A percentile compares a stretch with the other conserved stretches of the same genome.
Evolutionary conservation across 1,140 invertebrate species (phyloP).

Genomic region (Drosophila punjabiensis): DNA sequence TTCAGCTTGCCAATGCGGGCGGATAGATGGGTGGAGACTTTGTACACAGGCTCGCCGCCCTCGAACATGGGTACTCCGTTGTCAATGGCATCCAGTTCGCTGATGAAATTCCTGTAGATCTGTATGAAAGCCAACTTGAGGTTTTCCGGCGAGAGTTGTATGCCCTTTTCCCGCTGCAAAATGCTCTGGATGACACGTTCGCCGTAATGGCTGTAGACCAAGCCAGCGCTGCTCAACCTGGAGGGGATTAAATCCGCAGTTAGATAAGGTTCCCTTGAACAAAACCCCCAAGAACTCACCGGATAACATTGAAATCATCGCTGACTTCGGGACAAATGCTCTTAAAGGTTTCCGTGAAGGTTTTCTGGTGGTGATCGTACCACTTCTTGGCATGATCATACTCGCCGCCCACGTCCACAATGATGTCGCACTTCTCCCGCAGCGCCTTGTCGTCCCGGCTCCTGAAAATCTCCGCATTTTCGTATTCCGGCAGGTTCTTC

Average conservation of each 20-base stretch:
- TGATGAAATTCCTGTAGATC: constrained; percentile 95
- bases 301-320: constrained; percentile 86
- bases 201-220: constrained; percentile 97
- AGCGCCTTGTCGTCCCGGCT: constrained; percentile 88
- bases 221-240: constrained; percentile 97
- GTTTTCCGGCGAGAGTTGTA: constrained; percentile 85
- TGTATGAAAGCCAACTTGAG: constrained; percentile 90
- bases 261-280: background rate
- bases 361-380: constrained; percentile 98
- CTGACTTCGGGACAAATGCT: constrained; percentile 86
- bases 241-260: constrained; percentile 59
- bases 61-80: constrained; percentile 94
- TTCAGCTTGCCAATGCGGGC: constrained; percentile 92
- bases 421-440: constrained; percentile 94
- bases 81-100: constrained; percentile 98
- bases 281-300: constrained; percentile 68
- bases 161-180: constrained; percentile 83
- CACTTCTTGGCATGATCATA: constrained; percentile 92
- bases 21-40: constrained; percentile 92
- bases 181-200: constrained; percentile 90
- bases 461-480: constrained; percentile 93
- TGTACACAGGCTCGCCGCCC: constrained; percentile 92
- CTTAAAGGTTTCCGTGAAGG: constrained; percentile 88
- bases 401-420: constrained; percentile 97
- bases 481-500: constrained; percentile 92